A percentile compares a stretch with the other conserved stretches of the same genome.
These are phyloP conservation scores for Echinometra lucunter DNA, from an alignment of 53 echinoderm and acorn worm genomes.

Conservation along the genomic window DNA sequence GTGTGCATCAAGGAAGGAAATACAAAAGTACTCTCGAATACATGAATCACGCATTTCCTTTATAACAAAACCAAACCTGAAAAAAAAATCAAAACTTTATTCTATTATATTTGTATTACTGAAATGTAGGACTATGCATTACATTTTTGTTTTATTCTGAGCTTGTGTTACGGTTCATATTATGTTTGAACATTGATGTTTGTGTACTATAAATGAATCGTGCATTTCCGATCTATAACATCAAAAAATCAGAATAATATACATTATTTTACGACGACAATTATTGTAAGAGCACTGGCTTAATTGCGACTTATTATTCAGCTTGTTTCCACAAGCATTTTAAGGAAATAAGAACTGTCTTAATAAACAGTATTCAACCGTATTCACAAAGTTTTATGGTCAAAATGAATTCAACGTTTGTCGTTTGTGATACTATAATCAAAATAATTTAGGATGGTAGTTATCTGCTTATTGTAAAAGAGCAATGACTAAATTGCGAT, in stretches of 20 bases:
- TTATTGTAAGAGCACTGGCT: background rate
- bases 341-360: no score
- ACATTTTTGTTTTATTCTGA: background rate
- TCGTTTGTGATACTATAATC: no score
- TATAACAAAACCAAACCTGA: slow-evolving; percentile 1
- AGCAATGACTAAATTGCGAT: no score
- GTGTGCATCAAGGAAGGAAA: slow-evolving; percentile 43
- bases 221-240: no score
- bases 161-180: background rate
- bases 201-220: no score
- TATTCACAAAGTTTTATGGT: no score
- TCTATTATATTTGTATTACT: background rate
- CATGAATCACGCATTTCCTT: slow-evolving; percentile 63
- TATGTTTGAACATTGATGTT: background rate
- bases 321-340: no score
- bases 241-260: no score
- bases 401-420: no score
- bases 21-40: slow-evolving; percentile 21
- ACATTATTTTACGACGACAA: background rate
- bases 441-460: no score
- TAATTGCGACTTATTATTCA: background rate
- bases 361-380: no score
- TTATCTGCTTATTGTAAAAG: no score
- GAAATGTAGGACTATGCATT: background rate
- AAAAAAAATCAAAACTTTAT: background rate